phyloP scores from a whole-genome alignment of 2,888 invertebrate species.

The Gymnoscelis rufifasciata region DNA sequence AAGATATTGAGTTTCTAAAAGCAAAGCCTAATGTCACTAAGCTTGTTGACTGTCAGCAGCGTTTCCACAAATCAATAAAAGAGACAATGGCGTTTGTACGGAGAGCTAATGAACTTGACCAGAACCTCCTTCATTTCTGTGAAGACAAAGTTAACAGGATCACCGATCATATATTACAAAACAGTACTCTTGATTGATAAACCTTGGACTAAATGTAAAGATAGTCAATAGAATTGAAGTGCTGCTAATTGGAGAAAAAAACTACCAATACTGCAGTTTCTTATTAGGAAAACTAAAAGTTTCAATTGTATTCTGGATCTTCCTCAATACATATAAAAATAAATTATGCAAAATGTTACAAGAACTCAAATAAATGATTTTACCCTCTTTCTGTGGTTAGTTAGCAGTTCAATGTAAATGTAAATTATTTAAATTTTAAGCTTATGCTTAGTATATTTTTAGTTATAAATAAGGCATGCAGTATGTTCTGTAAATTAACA shows the following conservation, averaged over 20 bases:
- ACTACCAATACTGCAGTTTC: too few species aligned
- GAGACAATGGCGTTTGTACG: slow-evolving; percentile 46
- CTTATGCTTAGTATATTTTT: neutral
- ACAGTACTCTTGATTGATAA: slow-evolving; percentile 46
- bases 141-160: slow-evolving; percentile 51
- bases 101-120: slow-evolving; percentile 50
- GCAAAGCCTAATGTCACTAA: slow-evolving; percentile 58
- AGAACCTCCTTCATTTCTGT: slow-evolving; percentile 48
- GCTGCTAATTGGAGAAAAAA: too few species aligned
- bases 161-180: slow-evolving; percentile 60
- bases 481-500: too few species aligned
- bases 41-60: slow-evolving; percentile 54
- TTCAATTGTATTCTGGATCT: too few species aligned
- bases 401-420: neutral
- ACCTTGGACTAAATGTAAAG: too few species aligned
- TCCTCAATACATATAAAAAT: too few species aligned
- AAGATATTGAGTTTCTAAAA: slow-evolving; percentile 67
- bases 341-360: too few species aligned
- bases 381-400: neutral
- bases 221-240: too few species aligned
- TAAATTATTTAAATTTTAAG: neutral
- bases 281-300: too few species aligned
- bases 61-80: slow-evolving; percentile 54
- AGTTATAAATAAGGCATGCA: slow-evolving; percentile 6
- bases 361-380: too few species aligned